These are phyloP conservation scores for Pygoscelis antarcticus DNA, from an alignment of 2,113 vertebrate genomes.

Conservation along the genomic window DNA sequence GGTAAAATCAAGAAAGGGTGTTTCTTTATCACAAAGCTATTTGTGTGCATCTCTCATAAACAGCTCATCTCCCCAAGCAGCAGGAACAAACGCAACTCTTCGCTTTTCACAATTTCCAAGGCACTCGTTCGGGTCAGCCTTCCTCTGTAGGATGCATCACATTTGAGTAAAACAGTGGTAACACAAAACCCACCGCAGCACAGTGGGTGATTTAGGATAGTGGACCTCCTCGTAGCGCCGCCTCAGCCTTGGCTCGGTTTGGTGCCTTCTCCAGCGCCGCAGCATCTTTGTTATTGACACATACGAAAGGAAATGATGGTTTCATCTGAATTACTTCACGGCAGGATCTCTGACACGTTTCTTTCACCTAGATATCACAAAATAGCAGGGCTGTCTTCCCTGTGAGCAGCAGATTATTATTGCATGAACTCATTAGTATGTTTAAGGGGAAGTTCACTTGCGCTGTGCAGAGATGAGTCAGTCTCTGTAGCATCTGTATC, in stretches of 20 bases:
- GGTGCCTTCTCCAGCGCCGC: background rate
- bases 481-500: background rate
- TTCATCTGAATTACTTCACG: background rate
- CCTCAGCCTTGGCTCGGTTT: background rate
- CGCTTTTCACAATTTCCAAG: background rate
- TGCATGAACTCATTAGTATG: background rate
- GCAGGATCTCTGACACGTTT: background rate
- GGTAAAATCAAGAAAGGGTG: background rate
- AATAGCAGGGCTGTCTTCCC: background rate
- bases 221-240: fast-evolving
- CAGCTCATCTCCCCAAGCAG: background rate
- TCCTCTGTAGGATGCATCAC: background rate
- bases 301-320: background rate
- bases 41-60: background rate
- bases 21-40: background rate
- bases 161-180: background rate
- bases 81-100: background rate
- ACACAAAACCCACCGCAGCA: background rate
- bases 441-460: background rate
- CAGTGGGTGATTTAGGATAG: background rate
- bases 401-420: background rate
- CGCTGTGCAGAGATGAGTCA: background rate
- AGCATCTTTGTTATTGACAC: background rate
- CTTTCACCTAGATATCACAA: background rate
- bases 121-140: fast-evolving